Evolutionary conservation across 1,140 invertebrate genomes (phyloP), one percentile per base, ranked within the genome.

Genomic region (Brachystomella parvula): DNA sequence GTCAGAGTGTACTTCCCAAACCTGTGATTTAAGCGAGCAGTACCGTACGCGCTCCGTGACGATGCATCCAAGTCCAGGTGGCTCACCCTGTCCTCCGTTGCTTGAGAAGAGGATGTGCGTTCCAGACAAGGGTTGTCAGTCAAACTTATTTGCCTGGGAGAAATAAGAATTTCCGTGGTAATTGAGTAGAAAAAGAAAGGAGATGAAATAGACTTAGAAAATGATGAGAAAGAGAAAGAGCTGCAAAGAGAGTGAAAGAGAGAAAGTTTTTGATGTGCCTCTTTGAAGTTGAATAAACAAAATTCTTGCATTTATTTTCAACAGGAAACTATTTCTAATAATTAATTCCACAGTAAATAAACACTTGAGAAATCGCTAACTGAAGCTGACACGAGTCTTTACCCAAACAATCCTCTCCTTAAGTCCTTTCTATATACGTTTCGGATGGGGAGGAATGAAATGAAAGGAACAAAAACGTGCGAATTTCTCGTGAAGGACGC

Each of bases 21-120:
- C 35, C 6, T 84, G 83, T 75, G 83, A 83, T 12, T 76, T 77
- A 67, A 80, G 81, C 3, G 78, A 80, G 60, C 75, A 78, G 66
- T 76, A 76, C 65, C 70, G 81, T 65, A 75, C 63, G 17, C 67
- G 80, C 29, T 68, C 65, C 30, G 63, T 74, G 32, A 61, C 68
- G 26, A 65, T 31, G 53, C 66, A 65, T 39, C 66, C 66, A 9
- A 47, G 65, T 44, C 47, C 59, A 29, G 67, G 67, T 63, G 66
- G 67, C 2, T 15, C 62, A 17, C 26, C 53, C 31, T 74, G 73
- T 63, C 69, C 71, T 19, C 31, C 61, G 30, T 59, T 72, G 44
- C 65, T 61, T 17, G 70, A 72, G 30, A 70, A 65, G 69, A 66
- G 66, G 67, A 64, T 66, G 33, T 72, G 72, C 59, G 66, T 44